These are phyloP conservation scores for Peromyscus nudipes DNA, from an alignment of 2,797 vertebrate species.

Conservation along the genomic window DNA sequence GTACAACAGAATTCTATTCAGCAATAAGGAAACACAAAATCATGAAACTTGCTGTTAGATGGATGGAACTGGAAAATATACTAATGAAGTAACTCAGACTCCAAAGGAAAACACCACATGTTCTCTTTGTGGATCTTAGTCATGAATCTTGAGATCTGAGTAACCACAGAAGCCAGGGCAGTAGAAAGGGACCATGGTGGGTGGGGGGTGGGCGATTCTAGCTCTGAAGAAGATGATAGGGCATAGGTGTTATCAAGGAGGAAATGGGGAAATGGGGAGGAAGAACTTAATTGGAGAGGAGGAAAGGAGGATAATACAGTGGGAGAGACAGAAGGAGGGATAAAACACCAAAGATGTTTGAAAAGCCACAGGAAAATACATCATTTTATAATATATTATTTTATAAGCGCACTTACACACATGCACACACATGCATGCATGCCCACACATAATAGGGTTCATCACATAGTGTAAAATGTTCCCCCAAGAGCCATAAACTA, in stretches of 20 bases:
- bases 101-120: not conserved
- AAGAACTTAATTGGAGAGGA: not conserved
- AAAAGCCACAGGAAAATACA: not conserved
- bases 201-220: not conserved
- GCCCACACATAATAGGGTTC: not conserved
- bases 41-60: not conserved
- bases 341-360: not conserved
- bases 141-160: not conserved
- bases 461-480: not conserved
- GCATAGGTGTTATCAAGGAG: not conserved
- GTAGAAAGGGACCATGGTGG: not conserved
- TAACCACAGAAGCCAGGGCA: not conserved
- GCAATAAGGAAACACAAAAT: not conserved
- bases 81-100: not conserved
- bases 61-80: not conserved
- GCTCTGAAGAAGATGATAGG: not conserved
- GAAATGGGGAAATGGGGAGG: not conserved
- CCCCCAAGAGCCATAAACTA: not conserved
- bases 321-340: not conserved
- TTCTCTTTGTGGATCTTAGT: not conserved
- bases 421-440: not conserved
- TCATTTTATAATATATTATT: not conserved
- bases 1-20: not conserved
- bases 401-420: not conserved
- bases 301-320: not conserved